Evolutionary conservation across 2,888 invertebrate species (phyloP).

Genomic region (Dromius quadrimaculatus): DNA sequence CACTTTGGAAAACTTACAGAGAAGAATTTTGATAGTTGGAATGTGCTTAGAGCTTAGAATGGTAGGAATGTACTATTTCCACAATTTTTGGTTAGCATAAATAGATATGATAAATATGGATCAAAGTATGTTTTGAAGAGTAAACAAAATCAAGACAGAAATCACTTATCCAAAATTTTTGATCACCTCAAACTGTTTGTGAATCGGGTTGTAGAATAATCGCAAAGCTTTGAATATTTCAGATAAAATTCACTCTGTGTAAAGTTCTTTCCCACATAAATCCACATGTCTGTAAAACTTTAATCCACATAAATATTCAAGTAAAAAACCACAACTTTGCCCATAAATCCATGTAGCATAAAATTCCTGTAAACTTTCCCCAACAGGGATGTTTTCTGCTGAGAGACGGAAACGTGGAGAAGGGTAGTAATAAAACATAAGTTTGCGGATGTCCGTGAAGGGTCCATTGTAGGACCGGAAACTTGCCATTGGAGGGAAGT

Average conservation of each 20-base stretch:
- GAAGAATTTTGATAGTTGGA: too few relatives aligned
- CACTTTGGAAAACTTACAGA: too few relatives aligned
- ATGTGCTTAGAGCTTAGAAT: too few relatives aligned
- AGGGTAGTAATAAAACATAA: constrained; percentile 39
- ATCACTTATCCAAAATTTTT: too few relatives aligned
- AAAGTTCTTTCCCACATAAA: constrained; percentile 35
- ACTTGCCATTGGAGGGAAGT: constrained; percentile 23
- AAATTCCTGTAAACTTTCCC: constrained; percentile 44
- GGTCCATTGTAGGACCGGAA: constrained; percentile 41
- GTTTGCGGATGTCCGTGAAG: constrained; percentile 44
- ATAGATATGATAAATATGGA: too few relatives aligned
- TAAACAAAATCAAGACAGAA: too few relatives aligned
- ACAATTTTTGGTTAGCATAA: too few relatives aligned
- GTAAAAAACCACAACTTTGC: constrained; percentile 41
- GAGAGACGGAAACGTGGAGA: not conserved
- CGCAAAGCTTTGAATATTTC: constrained; percentile 43
- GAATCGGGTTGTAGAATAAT: too few relatives aligned
- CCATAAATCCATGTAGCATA: constrained; percentile 38
- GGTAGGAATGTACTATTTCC: too few relatives aligned
- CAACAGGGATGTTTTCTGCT: constrained; percentile 32
- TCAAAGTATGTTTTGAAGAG: too few relatives aligned
- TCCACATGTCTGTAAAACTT: constrained; percentile 39
- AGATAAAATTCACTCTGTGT: constrained; percentile 37
- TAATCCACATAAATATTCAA: constrained; percentile 50
- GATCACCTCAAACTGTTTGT: too few relatives aligned